These are phyloP conservation scores for Pollicipes pollicipes DNA, from an alignment of 1,140 invertebrate species.

Conservation along the genomic window DNA sequence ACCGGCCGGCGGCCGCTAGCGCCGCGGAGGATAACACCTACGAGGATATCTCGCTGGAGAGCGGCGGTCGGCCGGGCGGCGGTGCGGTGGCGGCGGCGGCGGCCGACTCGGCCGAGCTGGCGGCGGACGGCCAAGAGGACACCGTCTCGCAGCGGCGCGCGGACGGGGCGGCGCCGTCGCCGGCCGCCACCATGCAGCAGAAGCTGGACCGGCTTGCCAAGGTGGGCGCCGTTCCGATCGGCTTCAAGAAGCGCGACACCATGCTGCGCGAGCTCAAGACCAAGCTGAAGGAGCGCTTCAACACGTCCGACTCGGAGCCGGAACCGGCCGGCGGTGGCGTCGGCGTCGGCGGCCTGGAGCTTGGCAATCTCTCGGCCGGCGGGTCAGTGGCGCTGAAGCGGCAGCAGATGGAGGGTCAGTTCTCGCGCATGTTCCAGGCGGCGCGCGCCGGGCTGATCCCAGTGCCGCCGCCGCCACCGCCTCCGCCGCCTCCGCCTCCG, in stretches of 20 bases:
- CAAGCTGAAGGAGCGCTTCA: constrained; percentile 20
- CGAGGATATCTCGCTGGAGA: background rate
- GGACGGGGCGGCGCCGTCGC: no score
- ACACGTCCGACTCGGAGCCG: constrained; percentile 9
- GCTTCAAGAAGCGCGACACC: constrained; percentile 19
- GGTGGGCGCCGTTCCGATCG: constrained; percentile 16
- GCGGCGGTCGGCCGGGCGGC: background rate
- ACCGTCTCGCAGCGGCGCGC: no score
- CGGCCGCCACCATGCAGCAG: background rate
- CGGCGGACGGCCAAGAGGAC: no score
- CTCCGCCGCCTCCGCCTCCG: no score
- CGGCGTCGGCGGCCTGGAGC: background rate
- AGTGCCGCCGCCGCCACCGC: background rate
- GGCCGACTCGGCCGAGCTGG: no score
- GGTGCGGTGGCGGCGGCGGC: no score
- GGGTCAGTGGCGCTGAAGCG: background rate
- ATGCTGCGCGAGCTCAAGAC: constrained; percentile 23
- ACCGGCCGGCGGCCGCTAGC: background rate
- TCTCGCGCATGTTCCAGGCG: background rate
- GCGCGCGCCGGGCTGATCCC: background rate
- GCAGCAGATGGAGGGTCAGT: background rate
- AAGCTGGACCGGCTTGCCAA: constrained; percentile 17
- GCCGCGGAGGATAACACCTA: background rate
- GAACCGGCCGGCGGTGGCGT: background rate
- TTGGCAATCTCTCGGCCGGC: background rate